Conservation (phyloP, 2,113 vertebrate species). For the Cyanoramphus novaezelandiae region DNA sequence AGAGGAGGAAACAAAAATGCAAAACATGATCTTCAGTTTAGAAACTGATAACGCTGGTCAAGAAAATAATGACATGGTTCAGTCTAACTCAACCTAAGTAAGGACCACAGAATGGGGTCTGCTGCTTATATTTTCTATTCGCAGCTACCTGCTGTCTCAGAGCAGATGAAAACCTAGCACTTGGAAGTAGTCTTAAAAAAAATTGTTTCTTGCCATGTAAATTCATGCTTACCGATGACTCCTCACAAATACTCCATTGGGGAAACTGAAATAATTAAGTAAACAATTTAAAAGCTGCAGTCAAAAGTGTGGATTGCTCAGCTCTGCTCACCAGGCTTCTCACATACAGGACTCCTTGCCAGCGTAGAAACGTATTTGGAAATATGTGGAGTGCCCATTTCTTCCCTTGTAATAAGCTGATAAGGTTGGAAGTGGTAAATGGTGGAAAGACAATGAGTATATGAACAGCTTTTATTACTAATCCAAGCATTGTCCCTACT, state of each 20-base stretch:
- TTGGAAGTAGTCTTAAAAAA: background rate
- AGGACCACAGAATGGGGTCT: background rate
- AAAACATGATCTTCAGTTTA: background rate
- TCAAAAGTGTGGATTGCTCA: background rate
- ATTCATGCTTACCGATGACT: background rate
- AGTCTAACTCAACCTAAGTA: background rate
- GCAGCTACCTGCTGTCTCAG: background rate
- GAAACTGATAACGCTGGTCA: background rate
- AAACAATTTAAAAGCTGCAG: background rate
- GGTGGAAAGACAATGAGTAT: background rate
- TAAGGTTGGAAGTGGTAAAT: background rate
- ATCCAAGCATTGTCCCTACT: background rate
- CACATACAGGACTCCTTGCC: background rate
- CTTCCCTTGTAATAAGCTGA: background rate
- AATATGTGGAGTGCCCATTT: background rate
- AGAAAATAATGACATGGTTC: background rate
- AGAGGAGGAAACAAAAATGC: background rate
- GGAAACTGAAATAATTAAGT: constrained; percentile 3
- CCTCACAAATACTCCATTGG: background rate
- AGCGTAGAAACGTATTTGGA: background rate
- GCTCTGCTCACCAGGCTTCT: background rate
- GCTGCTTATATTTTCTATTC: background rate
- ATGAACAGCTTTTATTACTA: background rate
- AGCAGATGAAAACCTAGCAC: background rate
- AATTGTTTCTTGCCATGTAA: background rate